A percentile compares a stretch with the other conserved stretches of the same genome.
Conservation (phyloP, 2,113 vertebrate genomes). For the Hippocampus comes region DNA sequence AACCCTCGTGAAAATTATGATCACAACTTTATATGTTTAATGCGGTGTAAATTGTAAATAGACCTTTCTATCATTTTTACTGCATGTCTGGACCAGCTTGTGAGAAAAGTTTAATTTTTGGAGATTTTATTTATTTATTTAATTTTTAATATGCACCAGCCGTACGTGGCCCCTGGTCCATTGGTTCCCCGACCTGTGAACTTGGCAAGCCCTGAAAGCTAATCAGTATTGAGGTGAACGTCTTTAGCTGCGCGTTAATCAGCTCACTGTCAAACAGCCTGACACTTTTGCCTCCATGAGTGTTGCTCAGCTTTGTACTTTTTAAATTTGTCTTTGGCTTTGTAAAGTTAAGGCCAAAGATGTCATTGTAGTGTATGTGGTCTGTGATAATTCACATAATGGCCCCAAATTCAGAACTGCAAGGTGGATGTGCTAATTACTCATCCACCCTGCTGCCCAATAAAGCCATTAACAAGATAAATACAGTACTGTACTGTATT, state of each 20-base stretch:
- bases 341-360: not conserved
- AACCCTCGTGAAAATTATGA: too few relatives aligned
- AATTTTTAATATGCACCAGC: not conserved
- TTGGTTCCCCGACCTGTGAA: not conserved
- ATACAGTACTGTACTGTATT: not conserved
- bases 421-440: not conserved
- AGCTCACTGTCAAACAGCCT: conserved; percentile 46
- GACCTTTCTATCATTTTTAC: too few relatives aligned
- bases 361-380: not conserved
- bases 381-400: not conserved
- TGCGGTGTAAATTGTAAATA: too few relatives aligned
- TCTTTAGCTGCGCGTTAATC: conserved; percentile 51
- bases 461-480: too few relatives aligned
- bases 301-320: conserved; percentile 35
- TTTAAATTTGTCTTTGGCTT: not conserved
- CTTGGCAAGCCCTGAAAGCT: conserved; percentile 25
- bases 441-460: too few relatives aligned
- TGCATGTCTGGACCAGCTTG: too few relatives aligned
- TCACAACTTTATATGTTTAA: too few relatives aligned
- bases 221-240: conserved; percentile 47
- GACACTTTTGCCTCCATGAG: conserved; percentile 13
- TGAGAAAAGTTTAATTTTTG: not conserved
- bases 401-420: not conserved
- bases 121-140: not conserved
- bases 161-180: not conserved